Evolutionary conservation across 2,113 vertebrate species (phyloP).

Genomic region (Oreocharis arfaki): DNA sequence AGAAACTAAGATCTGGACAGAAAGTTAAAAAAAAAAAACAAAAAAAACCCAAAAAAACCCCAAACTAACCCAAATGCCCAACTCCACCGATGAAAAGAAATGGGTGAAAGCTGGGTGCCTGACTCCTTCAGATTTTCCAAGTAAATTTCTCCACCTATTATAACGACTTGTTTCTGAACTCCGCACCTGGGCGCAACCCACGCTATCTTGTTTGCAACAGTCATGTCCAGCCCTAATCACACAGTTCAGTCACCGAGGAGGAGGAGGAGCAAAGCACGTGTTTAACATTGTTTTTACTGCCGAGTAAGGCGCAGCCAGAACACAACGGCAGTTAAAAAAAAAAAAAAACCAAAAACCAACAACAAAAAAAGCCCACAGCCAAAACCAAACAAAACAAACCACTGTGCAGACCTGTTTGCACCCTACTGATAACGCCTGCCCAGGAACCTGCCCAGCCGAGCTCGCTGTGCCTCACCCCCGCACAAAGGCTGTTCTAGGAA

Average conservation of each 20-base stretch:
- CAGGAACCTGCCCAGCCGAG: rapidly evolving
- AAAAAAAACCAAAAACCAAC: too few relatives aligned
- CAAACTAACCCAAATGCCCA: neutral
- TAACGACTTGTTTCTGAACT: neutral
- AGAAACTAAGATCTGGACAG: neutral
- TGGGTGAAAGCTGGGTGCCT: neutral
- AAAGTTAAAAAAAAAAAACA: rapidly evolving
- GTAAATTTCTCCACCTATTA: neutral
- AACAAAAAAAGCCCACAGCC: too few relatives aligned
- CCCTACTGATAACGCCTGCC: neutral
- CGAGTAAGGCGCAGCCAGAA: neutral
- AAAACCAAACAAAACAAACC: neutral
- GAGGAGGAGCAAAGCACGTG: neutral
- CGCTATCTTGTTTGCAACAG: neutral
- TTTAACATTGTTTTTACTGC: neutral
- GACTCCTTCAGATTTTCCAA: neutral
- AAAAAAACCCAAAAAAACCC: neutral
- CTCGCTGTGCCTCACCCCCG: neutral
- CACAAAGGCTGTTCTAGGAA: neutral
- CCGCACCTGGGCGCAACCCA: neutral
- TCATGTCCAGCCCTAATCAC: neutral
- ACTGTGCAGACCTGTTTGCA: neutral
- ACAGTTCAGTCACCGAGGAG: neutral
- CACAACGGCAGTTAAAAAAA: neutral
- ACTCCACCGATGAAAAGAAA: too few relatives aligned